Base-by-base conservation (phyloP, 1,140 invertebrate species). In the Eubasilissa regina region DNA sequence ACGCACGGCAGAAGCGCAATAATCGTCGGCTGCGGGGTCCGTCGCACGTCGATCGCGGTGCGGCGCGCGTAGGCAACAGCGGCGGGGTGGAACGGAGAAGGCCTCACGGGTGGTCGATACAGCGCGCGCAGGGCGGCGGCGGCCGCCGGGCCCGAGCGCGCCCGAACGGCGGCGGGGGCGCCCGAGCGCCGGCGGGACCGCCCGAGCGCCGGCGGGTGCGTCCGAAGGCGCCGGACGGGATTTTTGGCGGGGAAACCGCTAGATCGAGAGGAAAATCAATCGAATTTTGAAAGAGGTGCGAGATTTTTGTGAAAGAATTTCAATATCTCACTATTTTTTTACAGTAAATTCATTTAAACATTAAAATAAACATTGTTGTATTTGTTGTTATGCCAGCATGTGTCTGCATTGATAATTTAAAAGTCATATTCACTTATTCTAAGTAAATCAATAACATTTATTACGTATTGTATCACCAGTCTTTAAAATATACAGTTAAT, bases 81-180 rank as follows among this genome's bases (percentile, higher is more conserved):
- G 44, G 51, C 58, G 58, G 58, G 70, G 51, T 19, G 45, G 74
- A 74, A 53, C 43, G 56, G 21, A 15, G 68, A 47, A 55, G 72
- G 58, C n/a, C 43, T 25, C 45, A 21, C 43, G 75, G 47, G 80
- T 53, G 78, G 81, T 83, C 81, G 81, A 82, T 82, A 82, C 25
- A 80, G 81, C 81, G 81, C 81, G 78, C 81, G 78, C 81, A 79
- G 64, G 75, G 75, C 75, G 75, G 75, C 75, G 74, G 44, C 75
- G 51, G 68, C 47, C 47, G 47, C 68, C 68, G 68, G 68, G 48
- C 17, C 9, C 68, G 68, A 53, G n/a, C 48, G 9, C 25, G 11
- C 12, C 47, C 68, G 68, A 55, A 4, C 19, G 48, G 0, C 43
- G 77, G 4, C 66, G 68, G 45, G 21, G 35, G 47, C 12, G 12